phyloP scores from a whole-genome alignment of 2,797 vertebrate species.

The Tarsius wallacei region DNA sequence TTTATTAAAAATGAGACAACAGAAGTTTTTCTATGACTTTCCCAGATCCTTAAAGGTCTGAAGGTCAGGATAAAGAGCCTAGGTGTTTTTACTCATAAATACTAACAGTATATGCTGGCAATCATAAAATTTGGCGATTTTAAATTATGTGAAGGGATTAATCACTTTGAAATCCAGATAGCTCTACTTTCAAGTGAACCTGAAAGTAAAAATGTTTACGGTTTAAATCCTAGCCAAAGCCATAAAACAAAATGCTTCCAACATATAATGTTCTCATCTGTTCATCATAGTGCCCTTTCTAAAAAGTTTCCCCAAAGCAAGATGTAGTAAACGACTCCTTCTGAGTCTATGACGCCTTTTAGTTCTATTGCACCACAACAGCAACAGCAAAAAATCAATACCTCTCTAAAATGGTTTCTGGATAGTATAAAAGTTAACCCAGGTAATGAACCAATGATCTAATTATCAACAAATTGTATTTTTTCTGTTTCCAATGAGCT shows the following conservation, averaged over 20 bases:
- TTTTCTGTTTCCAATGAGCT: constrained; percentile 64
- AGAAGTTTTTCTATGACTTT: neutral
- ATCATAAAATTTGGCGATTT: neutral
- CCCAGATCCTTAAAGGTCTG: neutral
- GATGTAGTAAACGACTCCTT: constrained; percentile 25
- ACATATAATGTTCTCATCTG: neutral
- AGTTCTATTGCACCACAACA: neutral
- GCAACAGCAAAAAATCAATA: constrained; percentile 25
- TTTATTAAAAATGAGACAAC: neutral
- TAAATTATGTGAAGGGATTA: neutral
- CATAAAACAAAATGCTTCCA: constrained; percentile 57
- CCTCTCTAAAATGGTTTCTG: constrained; percentile 45
- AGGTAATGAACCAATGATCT: constrained; percentile 71
- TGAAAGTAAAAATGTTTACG: constrained; percentile 32
- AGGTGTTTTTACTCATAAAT: neutral
- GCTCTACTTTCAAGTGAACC: constrained; percentile 45
- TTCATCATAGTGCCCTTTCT: neutral
- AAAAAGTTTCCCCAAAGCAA: constrained; percentile 35
- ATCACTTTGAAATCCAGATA: constrained; percentile 34
- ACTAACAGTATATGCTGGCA: neutral
- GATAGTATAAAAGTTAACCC: constrained; percentile 14
- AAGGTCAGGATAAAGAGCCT: neutral
- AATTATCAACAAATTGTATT: neutral
- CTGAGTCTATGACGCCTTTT: neutral
- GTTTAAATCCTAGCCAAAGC: constrained; percentile 60